A percentile compares a stretch with the other conserved stretches of the same genome.
These are phyloP conservation scores for Clamator glandarius DNA, from an alignment of 2,797 vertebrate genomes.

Conservation along the genomic window DNA sequence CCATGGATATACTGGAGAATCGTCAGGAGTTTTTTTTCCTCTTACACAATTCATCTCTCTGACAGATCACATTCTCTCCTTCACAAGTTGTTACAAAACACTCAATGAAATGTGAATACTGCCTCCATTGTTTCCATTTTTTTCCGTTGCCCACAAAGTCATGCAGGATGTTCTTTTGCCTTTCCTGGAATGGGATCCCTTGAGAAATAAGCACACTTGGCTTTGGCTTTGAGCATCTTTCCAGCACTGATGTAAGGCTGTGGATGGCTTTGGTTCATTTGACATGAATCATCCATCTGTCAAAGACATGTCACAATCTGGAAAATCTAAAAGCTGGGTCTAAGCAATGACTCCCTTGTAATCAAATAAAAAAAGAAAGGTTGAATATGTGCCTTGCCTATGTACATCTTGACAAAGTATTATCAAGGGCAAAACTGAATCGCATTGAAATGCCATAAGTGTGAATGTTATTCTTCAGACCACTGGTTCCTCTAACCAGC, in stretches of 20 bases:
- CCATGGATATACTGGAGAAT: neutral
- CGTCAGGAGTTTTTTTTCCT: neutral
- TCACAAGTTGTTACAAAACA: neutral
- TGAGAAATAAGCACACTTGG: neutral
- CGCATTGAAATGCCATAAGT: neutral
- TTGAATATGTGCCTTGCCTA: neutral
- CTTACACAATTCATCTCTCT: neutral
- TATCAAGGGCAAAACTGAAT: neutral
- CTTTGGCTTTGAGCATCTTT: neutral
- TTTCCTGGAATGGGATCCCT: neutral
- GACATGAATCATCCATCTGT: neutral
- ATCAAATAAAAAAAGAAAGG: neutral
- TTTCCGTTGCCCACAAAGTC: neutral
- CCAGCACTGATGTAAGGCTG: neutral
- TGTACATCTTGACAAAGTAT: neutral
- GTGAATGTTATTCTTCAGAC: neutral
- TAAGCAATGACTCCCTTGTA: neutral
- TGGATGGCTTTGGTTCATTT: neutral
- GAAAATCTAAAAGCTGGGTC: neutral
- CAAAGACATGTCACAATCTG: neutral
- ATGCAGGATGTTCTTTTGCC: constrained; percentile 5
- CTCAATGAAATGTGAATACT: neutral
- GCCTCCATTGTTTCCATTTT: neutral
- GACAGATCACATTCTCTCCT: neutral
- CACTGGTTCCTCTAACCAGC: neutral